A percentile compares a stretch with the other conserved stretches of the same genome.
These are phyloP conservation scores for Nyctibius grandis DNA, from an alignment of 2,797 vertebrate genomes.

Conservation along the genomic window DNA sequence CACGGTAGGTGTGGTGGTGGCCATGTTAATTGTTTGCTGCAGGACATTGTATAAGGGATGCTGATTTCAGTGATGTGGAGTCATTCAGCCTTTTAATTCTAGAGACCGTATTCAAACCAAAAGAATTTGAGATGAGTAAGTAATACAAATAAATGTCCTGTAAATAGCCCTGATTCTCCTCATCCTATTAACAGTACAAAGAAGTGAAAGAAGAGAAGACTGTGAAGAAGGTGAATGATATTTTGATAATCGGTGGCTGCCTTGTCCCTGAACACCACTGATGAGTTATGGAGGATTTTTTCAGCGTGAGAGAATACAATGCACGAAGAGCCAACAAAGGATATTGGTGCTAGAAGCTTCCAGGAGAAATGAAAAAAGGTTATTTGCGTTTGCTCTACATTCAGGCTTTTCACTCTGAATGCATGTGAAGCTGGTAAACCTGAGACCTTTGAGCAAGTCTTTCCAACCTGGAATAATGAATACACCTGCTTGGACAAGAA, in stretches of 20 bases:
- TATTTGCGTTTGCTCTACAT: not conserved
- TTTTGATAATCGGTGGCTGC: not conserved
- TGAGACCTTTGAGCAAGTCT: slow-evolving; percentile 54
- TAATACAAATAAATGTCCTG: slow-evolving; percentile 36
- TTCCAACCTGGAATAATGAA: slow-evolving; percentile 40
- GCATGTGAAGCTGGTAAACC: slow-evolving; percentile 54
- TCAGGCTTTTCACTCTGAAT: slow-evolving; percentile 45
- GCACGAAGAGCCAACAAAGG: slow-evolving; percentile 18
- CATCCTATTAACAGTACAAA: slow-evolving; percentile 28
- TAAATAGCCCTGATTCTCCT: slow-evolving; percentile 51
- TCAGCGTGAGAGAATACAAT: not conserved
- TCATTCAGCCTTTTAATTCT: slow-evolving; percentile 43
- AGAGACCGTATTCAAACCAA: slow-evolving; percentile 39
- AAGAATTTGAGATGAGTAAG: slow-evolving; percentile 46
- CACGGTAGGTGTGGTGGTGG: not conserved
- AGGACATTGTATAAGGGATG: not conserved
- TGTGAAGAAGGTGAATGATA: not conserved
- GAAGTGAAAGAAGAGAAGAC: slow-evolving; percentile 22
- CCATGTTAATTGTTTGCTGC: not conserved
- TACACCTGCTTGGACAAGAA: slow-evolving; percentile 36
- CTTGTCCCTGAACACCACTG: not conserved
- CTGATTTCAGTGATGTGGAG: slow-evolving; percentile 28
- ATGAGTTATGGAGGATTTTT: slow-evolving; percentile 32
- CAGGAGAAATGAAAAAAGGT: slow-evolving; percentile 39
- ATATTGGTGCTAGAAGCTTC: slow-evolving; percentile 58